Conservation (phyloP, 2,888 invertebrate species). For the Tiliacea citrago region DNA sequence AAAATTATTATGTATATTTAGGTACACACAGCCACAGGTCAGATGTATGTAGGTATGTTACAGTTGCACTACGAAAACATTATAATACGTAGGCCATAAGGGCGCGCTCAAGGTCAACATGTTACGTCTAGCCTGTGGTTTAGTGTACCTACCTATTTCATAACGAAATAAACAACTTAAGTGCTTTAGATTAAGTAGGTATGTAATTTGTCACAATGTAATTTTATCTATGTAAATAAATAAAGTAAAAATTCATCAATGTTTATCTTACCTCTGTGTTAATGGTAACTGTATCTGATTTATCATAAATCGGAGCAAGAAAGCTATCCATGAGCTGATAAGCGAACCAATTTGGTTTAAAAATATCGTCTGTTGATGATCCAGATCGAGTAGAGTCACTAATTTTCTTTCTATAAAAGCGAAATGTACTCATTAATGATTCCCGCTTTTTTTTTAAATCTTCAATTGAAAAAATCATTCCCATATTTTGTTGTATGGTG, state of each 20-base stretch:
- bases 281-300: constrained; percentile 51
- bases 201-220: constrained; percentile 23
- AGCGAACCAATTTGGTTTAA: constrained; percentile 64
- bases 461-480: constrained; percentile 15
- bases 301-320: constrained; percentile 55
- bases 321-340: constrained; percentile 64
- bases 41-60: constrained; percentile 33
- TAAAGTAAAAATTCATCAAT: constrained; percentile 50
- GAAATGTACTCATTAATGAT: constrained; percentile 48
- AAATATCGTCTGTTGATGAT: constrained; percentile 51
- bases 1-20: constrained; percentile 1
- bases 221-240: constrained; percentile 36
- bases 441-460: constrained; percentile 42
- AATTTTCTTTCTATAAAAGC: constrained; percentile 53
- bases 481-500: constrained; percentile 27
- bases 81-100: constrained; percentile 29
- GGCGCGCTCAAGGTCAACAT: constrained; percentile 37
- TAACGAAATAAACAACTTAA: neutral
- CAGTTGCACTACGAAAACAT: constrained; percentile 35
- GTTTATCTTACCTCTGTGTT: constrained; percentile 59
- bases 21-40: constrained; percentile 32
- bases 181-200: neutral
- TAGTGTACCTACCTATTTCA: constrained; percentile 6
- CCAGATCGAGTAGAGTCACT: constrained; percentile 48
- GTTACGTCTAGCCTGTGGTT: constrained; percentile 37